Evolutionary conservation across 2,888 invertebrate species (phyloP).

Genomic region (Argyresthia albistria): DNA sequence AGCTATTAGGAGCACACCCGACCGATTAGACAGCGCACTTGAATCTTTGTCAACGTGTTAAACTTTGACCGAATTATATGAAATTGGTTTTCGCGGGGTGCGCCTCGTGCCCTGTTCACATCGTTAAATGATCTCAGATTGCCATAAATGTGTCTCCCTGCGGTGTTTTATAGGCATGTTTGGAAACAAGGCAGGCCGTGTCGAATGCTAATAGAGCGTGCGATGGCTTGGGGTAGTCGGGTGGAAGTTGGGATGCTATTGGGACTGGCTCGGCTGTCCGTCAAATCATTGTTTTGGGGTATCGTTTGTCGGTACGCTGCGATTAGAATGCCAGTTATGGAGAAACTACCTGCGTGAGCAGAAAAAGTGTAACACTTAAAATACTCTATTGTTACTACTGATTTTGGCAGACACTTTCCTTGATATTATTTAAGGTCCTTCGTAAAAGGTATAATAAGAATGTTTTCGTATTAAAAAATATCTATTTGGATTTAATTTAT

Average conservation of each 20-base stretch:
- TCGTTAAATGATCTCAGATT: conserved; percentile 66
- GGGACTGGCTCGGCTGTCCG: conserved; percentile 19
- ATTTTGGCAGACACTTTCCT: too few species aligned
- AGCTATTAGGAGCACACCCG: conserved; percentile 41
- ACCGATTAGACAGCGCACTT: conserved; percentile 43
- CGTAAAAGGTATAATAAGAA: too few species aligned
- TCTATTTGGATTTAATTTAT: too few species aligned
- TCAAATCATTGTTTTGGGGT: conserved; percentile 9
- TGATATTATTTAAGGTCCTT: too few species aligned
- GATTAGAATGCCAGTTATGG: too few species aligned
- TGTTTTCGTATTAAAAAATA: too few species aligned
- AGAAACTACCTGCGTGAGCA: too few species aligned
- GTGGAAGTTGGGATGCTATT: background rate
- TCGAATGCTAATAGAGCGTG: conserved; percentile 59
- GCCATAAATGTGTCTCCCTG: conserved; percentile 55
- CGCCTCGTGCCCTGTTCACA: conserved; percentile 42
- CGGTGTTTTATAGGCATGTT: conserved; percentile 38
- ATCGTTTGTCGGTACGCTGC: too few species aligned
- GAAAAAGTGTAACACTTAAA: too few species aligned
- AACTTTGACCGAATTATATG: conserved; percentile 69
- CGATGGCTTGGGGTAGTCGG: conserved; percentile 16
- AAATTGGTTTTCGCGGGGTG: background rate
- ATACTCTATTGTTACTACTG: too few species aligned
- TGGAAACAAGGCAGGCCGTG: conserved; percentile 60
- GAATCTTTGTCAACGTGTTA: conserved; percentile 66